These are phyloP conservation scores for Bacillus rossius DNA, from an alignment of 1,140 invertebrate genomes.

Conservation along the genomic window DNA sequence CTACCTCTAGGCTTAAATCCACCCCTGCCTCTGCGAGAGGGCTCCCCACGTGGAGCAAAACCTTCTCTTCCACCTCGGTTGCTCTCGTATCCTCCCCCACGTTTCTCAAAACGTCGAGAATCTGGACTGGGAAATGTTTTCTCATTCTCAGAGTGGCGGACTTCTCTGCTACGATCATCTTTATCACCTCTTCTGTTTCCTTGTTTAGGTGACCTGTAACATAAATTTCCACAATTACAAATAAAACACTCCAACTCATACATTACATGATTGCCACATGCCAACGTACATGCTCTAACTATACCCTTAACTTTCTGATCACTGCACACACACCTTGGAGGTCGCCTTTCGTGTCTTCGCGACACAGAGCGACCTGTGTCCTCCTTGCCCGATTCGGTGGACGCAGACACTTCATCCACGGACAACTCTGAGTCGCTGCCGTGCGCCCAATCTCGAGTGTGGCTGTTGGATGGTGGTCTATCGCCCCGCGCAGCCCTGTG, in stretches of 20 bases:
- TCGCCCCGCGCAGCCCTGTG: conserved; percentile 15
- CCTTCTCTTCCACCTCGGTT: conserved; percentile 40
- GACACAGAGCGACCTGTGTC: conserved; percentile 31
- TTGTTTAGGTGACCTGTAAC: conserved; percentile 26
- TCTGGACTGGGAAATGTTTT: conserved; percentile 6
- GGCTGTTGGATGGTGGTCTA: neutral
- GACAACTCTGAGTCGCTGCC: conserved; percentile 52
- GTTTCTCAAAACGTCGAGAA: conserved; percentile 14
- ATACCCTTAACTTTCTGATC: no score
- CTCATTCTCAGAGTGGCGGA: conserved; percentile 9
- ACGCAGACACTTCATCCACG: conserved; percentile 48
- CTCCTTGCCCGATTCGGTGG: conserved; percentile 46
- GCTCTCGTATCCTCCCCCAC: conserved; percentile 13
- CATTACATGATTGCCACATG: no score
- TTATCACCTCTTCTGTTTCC: conserved; percentile 47
- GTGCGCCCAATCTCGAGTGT: conserved; percentile 6
- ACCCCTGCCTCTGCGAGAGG: conserved; percentile 31
- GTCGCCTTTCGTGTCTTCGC: conserved; percentile 1
- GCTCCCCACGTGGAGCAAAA: conserved; percentile 59
- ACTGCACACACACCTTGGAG: neutral
- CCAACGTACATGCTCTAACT: no score
- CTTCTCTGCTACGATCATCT: conserved; percentile 50
- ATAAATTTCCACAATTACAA: no score
- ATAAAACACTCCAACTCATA: no score
- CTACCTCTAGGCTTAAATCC: conserved; percentile 36